phyloP scores from a whole-genome alignment of 2,888 invertebrate species.

The Anticlea derivata region DNA sequence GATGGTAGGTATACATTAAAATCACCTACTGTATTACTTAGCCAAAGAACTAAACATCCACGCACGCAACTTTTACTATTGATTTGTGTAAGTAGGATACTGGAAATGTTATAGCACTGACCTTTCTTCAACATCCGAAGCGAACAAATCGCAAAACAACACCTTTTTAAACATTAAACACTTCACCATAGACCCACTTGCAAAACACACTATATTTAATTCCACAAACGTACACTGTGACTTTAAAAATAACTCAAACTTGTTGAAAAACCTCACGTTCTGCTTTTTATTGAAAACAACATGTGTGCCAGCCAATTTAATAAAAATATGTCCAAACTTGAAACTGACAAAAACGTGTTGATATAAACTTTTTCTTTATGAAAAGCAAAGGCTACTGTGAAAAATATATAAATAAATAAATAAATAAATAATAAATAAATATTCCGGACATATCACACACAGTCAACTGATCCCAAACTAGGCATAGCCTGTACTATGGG shows the following conservation, averaged over 20 bases:
- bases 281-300: slow-evolving; percentile 7
- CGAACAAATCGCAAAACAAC: slow-evolving; percentile 58
- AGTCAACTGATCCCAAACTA: too few species aligned
- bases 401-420: background rate
- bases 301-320: background rate
- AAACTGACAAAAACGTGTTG: background rate
- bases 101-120: slow-evolving; percentile 35
- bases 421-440: too few species aligned
- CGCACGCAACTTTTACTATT: too few species aligned
- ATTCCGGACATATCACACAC: too few species aligned
- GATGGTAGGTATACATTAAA: too few species aligned
- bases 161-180: slow-evolving; percentile 54
- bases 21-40: too few species aligned
- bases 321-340: background rate
- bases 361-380: too few species aligned
- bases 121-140: slow-evolving; percentile 48
- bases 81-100: too few species aligned
- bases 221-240: too few species aligned
- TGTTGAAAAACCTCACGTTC: slow-evolving; percentile 4
- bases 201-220: background rate
- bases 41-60: too few species aligned
- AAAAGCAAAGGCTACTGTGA: background rate
- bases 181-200: slow-evolving; percentile 4
- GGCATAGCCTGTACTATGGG: too few species aligned
- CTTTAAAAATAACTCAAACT: background rate